Conservation (phyloP, 2,113 vertebrate species). For the Glaucomys volans region DNA sequence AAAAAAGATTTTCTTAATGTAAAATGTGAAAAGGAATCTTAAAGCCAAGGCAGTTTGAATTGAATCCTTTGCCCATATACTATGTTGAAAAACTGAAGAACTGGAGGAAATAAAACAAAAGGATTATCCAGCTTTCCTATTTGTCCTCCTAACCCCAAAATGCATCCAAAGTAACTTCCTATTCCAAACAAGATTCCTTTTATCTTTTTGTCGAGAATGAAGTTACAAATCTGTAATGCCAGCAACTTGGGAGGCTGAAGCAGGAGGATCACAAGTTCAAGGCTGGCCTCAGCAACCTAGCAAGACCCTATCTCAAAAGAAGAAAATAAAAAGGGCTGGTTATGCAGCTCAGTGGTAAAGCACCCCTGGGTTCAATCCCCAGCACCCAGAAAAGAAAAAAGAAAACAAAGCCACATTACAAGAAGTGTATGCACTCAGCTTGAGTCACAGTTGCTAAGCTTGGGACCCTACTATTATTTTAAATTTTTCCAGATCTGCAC, state of each 20-base stretch:
- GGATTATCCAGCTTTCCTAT: background rate
- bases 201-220: background rate
- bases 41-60: background rate
- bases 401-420: background rate
- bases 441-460: background rate
- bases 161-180: background rate
- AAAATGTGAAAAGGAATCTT: background rate
- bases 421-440: background rate
- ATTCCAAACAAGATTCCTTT: background rate
- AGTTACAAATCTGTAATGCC: too few relatives aligned
- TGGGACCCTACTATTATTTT: background rate
- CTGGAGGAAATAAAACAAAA: background rate
- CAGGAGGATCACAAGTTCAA: too few relatives aligned
- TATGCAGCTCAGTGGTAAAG: too few relatives aligned
- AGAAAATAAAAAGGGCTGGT: too few relatives aligned
- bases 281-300: too few relatives aligned
- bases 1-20: background rate
- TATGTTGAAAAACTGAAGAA: background rate
- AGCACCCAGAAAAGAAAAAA: too few relatives aligned
- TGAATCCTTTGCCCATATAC: background rate
- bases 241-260: too few relatives aligned
- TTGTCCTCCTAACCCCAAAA: background rate
- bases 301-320: too few relatives aligned
- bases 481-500: too few relatives aligned
- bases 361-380: too few relatives aligned